These are phyloP conservation scores for Charanyca ferruginea DNA, from an alignment of 2,888 invertebrate species.

Conservation along the genomic window DNA sequence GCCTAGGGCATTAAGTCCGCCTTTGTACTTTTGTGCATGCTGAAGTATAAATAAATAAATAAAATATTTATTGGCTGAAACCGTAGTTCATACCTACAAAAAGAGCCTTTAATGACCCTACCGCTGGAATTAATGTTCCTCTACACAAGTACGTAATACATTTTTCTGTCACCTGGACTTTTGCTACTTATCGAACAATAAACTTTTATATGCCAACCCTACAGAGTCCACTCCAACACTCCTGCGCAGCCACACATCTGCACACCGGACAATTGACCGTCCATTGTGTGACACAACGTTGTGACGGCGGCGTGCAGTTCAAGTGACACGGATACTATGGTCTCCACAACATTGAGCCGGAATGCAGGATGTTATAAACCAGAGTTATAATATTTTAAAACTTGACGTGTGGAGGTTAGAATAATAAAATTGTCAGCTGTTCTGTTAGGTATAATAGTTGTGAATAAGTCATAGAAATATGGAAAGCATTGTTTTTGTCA, in stretches of 20 bases:
- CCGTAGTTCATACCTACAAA: too few relatives aligned
- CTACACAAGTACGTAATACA: too few relatives aligned
- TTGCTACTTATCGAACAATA: conserved; percentile 11
- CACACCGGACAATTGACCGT: conserved; percentile 7
- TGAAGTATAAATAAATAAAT: too few relatives aligned
- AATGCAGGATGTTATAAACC: background rate
- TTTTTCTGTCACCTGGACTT: conserved; percentile 3
- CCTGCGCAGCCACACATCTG: conserved; percentile 38
- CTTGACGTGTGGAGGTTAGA: background rate
- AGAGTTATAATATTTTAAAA: conserved; percentile 15
- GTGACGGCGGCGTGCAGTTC: background rate
- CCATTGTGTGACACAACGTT: conserved; percentile 25
- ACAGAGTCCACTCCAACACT: conserved; percentile 30
- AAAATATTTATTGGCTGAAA: too few relatives aligned
- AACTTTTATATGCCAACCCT: conserved; percentile 13
- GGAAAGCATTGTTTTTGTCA: too few relatives aligned
- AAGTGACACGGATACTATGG: background rate
- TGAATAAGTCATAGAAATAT: background rate
- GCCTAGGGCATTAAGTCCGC: too few relatives aligned
- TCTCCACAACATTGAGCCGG: conserved; percentile 10
- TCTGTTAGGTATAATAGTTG: background rate
- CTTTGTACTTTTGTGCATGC: too few relatives aligned
- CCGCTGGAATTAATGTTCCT: too few relatives aligned
- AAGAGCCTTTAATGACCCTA: too few relatives aligned
- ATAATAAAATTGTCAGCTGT: conserved; percentile 25